Conservation (phyloP, 1,140 invertebrate species). For the Colletes gigas region DNA sequence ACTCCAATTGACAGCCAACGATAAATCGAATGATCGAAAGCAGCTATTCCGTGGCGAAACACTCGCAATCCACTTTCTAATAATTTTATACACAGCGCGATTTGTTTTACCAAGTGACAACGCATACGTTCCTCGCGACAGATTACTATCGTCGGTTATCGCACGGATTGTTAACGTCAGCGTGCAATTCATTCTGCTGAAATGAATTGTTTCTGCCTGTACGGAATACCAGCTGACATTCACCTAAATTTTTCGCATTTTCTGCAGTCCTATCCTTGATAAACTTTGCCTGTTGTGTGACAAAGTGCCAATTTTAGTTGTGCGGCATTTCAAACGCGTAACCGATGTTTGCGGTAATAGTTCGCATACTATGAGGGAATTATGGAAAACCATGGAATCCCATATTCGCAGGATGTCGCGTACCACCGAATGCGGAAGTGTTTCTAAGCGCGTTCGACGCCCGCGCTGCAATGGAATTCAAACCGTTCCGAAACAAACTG, state of each 20-base stretch:
- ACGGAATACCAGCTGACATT: not conserved
- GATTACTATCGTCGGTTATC: too few species aligned
- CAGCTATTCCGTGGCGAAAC: not conserved
- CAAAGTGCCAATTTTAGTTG: not conserved
- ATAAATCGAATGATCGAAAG: not conserved
- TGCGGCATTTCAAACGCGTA: not conserved
- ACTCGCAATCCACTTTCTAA: not conserved
- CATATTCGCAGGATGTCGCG: not conserved
- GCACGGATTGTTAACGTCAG: not conserved
- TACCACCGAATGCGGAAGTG: not conserved
- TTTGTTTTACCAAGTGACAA: not conserved
- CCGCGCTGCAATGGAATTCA: too few species aligned
- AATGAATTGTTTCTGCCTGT: not conserved
- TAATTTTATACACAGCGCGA: not conserved
- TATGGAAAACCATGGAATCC: slow-evolving; percentile 37
- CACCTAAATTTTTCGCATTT: not conserved
- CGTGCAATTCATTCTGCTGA: not conserved
- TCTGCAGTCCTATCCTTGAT: slow-evolving; percentile 1
- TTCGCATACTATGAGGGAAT: slow-evolving; percentile 25
- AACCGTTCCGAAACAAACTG: too few species aligned
- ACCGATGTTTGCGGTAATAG: slow-evolving; percentile 17
- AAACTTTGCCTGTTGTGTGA: not conserved
- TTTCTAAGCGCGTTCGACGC: too few species aligned
- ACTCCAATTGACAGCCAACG: not conserved
- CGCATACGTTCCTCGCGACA: not conserved